Percentiles rank a stretch among this genome's conserved stretches.
phyloP scores from a whole-genome alignment of 37 sponge, comb jelly and placozoan species.

The Chondrilla cf. caribensis region DNA sequence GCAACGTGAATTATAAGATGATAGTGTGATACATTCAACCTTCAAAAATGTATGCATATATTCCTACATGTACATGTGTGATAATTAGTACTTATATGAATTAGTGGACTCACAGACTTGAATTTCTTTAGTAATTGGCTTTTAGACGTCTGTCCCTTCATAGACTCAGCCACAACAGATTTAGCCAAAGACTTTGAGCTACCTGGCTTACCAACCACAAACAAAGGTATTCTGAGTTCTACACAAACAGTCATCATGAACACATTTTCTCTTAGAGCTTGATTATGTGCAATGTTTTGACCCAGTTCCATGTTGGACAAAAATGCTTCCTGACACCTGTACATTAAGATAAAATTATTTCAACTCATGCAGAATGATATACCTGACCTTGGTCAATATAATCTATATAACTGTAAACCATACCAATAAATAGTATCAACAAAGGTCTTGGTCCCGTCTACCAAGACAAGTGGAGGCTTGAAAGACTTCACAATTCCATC shows the following conservation, averaged over 20 bases:
- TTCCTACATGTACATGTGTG: not conserved
- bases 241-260: conserved; percentile 99
- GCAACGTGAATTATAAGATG: too few species aligned
- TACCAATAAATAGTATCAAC: too few species aligned
- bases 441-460: too few species aligned
- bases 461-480: conserved; percentile 39
- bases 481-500: conserved; percentile 32
- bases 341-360: not conserved
- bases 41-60: too few species aligned
- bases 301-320: conserved; percentile 77
- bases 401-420: too few species aligned
- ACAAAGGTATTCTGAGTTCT: conserved; percentile 93
- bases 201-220: conserved; percentile 98
- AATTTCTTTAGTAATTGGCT: conserved; percentile 51
- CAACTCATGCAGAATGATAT: not conserved
- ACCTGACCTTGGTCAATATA: too few species aligned
- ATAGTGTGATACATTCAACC: too few species aligned
- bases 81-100: not conserved
- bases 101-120: conserved; percentile 32
- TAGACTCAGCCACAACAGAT: conserved; percentile 74
- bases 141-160: conserved; percentile 73
- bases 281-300: conserved; percentile 83
- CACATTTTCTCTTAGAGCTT: conserved; percentile 94
- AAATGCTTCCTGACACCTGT: conserved; percentile 77
- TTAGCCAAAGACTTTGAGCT: conserved; percentile 97